Percentiles rank a stretch among this genome's conserved stretches.
phyloP scores from a whole-genome alignment of 2,797 vertebrate species.

The Periparus ater region DNA sequence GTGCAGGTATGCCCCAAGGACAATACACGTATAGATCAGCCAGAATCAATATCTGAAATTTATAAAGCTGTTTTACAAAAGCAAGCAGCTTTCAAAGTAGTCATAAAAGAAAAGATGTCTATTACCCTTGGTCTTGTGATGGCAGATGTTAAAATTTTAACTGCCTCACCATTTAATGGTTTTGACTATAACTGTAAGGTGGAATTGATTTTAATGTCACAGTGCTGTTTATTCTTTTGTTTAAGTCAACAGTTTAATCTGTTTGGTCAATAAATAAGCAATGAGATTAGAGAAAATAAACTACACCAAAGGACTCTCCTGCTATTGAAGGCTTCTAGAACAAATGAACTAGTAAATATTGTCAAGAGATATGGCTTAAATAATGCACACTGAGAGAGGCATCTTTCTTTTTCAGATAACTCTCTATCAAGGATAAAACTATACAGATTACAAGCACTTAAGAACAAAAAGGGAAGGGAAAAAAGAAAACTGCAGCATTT shows the following conservation, averaged over 20 bases:
- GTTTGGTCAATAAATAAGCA: background rate
- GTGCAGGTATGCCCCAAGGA: background rate
- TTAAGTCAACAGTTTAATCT: background rate
- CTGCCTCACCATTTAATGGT: background rate
- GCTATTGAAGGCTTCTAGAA: background rate
- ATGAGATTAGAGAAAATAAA: background rate
- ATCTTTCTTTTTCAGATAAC: background rate
- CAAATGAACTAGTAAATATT: background rate
- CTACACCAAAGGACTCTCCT: background rate
- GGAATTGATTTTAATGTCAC: background rate
- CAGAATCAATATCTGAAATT: background rate
- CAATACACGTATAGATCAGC: background rate
- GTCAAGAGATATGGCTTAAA: background rate
- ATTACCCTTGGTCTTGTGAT: background rate
- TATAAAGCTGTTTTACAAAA: background rate
- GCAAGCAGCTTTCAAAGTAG: background rate
- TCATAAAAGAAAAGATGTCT: background rate
- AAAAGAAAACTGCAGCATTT: background rate
- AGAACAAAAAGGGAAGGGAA: background rate
- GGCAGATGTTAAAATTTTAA: background rate
- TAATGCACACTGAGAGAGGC: background rate
- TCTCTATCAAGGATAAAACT: background rate
- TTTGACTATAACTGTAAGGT: background rate
- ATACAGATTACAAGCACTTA: background rate
- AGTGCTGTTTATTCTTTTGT: background rate